Evolutionary conservation across 2,113 vertebrate genomes (phyloP), one percentile per base, ranked within the genome.

Genomic region (Thermophis baileyi): DNA sequence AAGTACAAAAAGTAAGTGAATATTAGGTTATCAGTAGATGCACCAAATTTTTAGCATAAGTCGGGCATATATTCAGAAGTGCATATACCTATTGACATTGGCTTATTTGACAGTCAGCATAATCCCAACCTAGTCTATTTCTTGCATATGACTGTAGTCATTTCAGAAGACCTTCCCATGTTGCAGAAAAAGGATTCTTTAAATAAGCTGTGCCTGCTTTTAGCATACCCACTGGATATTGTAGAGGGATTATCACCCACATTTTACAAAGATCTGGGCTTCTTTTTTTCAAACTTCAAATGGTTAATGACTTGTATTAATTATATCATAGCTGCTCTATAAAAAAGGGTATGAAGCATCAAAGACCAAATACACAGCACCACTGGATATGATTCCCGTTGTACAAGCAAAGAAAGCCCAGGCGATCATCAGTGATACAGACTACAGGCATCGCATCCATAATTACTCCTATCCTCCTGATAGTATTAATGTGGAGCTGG

Each of bases 361-460:
- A 30, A 99, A 99, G 97, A 99, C 98, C 87, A 97, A 98, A 96
- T 99, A 99, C 92, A 98, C 98, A 0, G 90, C 97, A 25, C 98
- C 99, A 0, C 96, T 99, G 94, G 99, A 99, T 93, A 99, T 99
- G 99, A 98, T 99, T 92, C 96, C 97, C 14, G 97, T 99, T 91
- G 97, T 98, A 54, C 96, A 98, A 92, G 99, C 99, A n/a, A 99
- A 99, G 97, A 99, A 99, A 93, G 97, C 98, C 86, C 99, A 99
- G 97, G 97, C 90, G 0, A 98, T 99, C 35, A 93, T 95, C 94
- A 99, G 98, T 86, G 98, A 99, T 87, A 50, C 97, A 2, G 98
- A 98, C 81, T 99, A 99, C 91, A 98, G 96, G 92, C 98, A 95
- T 6, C 93, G 97, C 94, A 94, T 95, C 91, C 96, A 97, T 93